Evolutionary conservation across 2,888 invertebrate genomes (phyloP), one percentile per base, ranked within the genome.

Genomic region (Diloba caeruleocephala): DNA sequence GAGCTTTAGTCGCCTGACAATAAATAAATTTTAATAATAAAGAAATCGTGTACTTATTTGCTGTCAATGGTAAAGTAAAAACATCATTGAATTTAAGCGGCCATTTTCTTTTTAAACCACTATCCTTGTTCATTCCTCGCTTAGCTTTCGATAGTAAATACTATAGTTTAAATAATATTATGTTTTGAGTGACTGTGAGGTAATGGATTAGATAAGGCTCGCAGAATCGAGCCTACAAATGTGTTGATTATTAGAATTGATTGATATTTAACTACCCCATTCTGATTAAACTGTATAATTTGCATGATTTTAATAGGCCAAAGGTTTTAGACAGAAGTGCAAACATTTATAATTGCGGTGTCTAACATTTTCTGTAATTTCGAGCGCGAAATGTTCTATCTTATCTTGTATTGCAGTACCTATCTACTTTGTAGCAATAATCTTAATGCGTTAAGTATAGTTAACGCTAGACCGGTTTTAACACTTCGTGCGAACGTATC

Each of bases 241-340:
- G 77, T 71, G 63, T 72, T 68, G 59, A 66, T 81, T 81, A 83
- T 74, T 74, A 74, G 72, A 79, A 80, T 81, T 75, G 76, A 79
- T 74, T 55, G 67, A 58, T 65, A 76, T 71, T 78, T 66, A 78
- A 75, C 63, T 67, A 51, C 2, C n/a, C 39, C 12, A 46, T 67
- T 60, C 44, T 54, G 68, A 78, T 72, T 76, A 62, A 42, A 10
- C 50, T 10, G 38, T n/a, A 31, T 56, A 33, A 64, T 83, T 82
- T 81, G 76, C 79, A 79, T 82, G 69, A 77, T 67, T 60, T 49
- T 81, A 78, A 83, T 78, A 57, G 57, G 37, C 48, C 58, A 78
- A 82, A 81, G 79, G 79, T 79, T 82, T 82, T 78, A 82, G 73
- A 66, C 58, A 71, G 62, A 76, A 78, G 74, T 78, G 77, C 74